These are phyloP conservation scores for Poecilus cupreus DNA, from an alignment of 2,888 invertebrate genomes.

Conservation along the genomic window DNA sequence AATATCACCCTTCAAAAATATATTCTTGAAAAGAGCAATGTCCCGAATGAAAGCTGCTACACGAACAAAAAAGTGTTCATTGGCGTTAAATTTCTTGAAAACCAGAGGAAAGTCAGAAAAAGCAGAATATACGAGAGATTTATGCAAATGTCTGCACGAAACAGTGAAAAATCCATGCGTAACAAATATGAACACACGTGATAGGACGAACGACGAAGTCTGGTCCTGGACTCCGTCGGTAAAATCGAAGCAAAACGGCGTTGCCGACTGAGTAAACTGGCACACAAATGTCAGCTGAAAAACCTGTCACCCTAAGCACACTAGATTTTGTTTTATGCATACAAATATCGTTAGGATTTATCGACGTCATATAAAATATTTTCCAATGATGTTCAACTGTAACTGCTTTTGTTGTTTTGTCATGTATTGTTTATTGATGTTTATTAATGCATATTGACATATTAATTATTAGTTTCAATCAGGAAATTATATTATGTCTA, in stretches of 20 bases:
- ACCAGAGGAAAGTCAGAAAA: conserved; percentile 43
- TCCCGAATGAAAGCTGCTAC: conserved; percentile 13
- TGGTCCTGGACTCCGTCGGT: neutral
- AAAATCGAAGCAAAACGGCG: conserved; percentile 29
- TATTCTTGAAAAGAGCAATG: neutral
- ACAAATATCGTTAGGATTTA: conserved; percentile 31
- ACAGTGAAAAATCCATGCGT: conserved; percentile 57
- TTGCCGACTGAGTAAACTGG: conserved; percentile 29
- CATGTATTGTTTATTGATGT: neutral
- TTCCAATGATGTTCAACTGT: neutral
- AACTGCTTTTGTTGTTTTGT: neutral
- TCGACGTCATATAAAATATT: neutral
- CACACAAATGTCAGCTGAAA: conserved; percentile 10
- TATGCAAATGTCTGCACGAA: conserved; percentile 51
- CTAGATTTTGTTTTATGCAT: conserved; percentile 41
- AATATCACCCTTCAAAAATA: neutral
- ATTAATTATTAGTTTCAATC: neutral
- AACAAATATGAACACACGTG: conserved; percentile 48
- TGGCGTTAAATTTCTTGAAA: conserved; percentile 54
- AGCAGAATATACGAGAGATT: conserved; percentile 52
- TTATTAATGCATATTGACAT: neutral
- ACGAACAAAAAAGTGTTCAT: conserved; percentile 14
- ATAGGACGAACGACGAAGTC: neutral
- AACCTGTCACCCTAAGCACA: conserved; percentile 32
- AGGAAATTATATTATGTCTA: too few relatives aligned